A percentile compares a stretch with the other conserved stretches of the same genome.
phyloP scores from a whole-genome alignment of 2,113 vertebrate genomes.

The Meriones unguiculatus region DNA sequence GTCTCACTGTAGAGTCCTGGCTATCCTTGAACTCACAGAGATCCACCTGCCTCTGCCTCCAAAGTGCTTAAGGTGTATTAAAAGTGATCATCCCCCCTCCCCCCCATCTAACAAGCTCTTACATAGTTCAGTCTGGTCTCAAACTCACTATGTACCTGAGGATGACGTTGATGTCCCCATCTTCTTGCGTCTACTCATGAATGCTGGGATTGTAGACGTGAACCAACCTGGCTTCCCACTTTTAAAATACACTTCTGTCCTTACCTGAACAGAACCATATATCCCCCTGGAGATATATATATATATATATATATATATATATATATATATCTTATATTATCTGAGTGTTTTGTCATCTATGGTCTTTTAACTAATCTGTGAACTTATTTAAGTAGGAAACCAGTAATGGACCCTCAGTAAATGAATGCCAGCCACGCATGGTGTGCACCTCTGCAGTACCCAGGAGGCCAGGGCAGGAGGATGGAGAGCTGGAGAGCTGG shows the following conservation, averaged over 20 bases:
- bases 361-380: neutral
- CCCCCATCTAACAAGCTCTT: neutral
- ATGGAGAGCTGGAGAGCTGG: neutral
- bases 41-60: neutral
- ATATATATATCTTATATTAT: neutral
- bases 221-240: neutral
- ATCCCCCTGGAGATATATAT: neutral
- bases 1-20: neutral
- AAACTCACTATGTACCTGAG: neutral
- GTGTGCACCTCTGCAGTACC: neutral
- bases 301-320: no score
- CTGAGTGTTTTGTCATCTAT: neutral
- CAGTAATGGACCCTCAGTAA: neutral
- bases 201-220: neutral
- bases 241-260: neutral
- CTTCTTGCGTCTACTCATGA: no score
- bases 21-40: neutral
- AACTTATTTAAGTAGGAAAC: conserved; percentile 2
- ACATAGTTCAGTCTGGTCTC: neutral
- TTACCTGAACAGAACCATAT: neutral
- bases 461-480: neutral
- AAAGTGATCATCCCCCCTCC: no score
- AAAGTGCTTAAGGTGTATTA: neutral
- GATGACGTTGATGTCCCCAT: neutral
- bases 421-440: neutral